These are phyloP conservation scores for Heliconius erato DNA, from an alignment of 2,888 invertebrate species.

Conservation along the genomic window DNA sequence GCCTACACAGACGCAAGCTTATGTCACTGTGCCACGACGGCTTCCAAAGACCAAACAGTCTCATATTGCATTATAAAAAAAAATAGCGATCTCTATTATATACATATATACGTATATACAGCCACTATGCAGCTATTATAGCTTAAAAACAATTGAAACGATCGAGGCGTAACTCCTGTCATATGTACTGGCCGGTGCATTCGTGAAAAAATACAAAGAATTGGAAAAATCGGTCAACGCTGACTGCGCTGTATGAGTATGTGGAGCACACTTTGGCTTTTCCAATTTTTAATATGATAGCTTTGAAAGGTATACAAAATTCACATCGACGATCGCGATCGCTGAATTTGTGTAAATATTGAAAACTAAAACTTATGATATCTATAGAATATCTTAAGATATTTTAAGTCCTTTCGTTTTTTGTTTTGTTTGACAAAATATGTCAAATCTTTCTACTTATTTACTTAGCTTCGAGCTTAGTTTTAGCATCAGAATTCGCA, in stretches of 20 bases:
- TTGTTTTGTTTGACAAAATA: too few species aligned
- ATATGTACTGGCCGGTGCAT: constrained; percentile 36
- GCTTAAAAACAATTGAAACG: constrained; percentile 45
- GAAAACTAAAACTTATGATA: not conserved
- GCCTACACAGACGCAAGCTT: too few species aligned
- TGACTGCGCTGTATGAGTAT: constrained; percentile 33
- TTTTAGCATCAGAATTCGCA: too few species aligned
- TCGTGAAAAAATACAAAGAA: constrained; percentile 45
- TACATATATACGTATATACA: not conserved
- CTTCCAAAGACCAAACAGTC: not conserved
- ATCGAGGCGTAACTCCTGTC: constrained; percentile 45
- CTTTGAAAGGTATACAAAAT: constrained; percentile 21
- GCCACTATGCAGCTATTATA: constrained; percentile 22
- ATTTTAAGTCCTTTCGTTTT: too few species aligned
- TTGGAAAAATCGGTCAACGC: constrained; percentile 47
- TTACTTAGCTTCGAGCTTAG: too few species aligned
- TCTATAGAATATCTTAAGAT: too few species aligned
- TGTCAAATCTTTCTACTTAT: too few species aligned
- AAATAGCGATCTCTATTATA: too few species aligned
- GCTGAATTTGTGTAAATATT: not conserved
- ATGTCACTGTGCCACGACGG: too few species aligned
- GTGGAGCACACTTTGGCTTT: constrained; percentile 36
- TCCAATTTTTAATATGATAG: constrained; percentile 34
- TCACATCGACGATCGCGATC: not conserved
- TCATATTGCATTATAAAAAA: not conserved